These are phyloP conservation scores for Lophura swinhoii DNA, from an alignment of 2,797 vertebrate genomes.

Conservation along the genomic window DNA sequence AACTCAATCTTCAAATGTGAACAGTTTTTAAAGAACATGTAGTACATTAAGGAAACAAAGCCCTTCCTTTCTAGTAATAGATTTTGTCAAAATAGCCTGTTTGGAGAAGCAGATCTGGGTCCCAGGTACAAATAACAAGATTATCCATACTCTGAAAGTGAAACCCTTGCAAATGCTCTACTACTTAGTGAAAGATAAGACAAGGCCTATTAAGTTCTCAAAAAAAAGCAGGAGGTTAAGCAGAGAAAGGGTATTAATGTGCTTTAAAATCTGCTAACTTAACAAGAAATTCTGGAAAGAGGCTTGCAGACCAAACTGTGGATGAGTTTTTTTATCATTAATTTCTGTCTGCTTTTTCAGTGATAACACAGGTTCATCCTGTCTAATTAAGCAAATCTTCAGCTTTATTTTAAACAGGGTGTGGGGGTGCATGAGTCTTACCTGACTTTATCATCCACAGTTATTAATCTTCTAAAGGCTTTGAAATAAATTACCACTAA, in stretches of 20 bases:
- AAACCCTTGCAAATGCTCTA: constrained; percentile 3
- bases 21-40: neutral
- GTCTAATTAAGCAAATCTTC: neutral
- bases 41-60: neutral
- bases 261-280: neutral
- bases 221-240: neutral
- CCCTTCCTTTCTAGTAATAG: neutral
- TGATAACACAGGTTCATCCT: neutral
- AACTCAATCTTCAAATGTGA: neutral
- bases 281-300: neutral
- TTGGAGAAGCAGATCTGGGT: neutral
- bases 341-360: neutral
- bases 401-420: neutral
- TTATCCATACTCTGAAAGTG: neutral
- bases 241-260: constrained; percentile 1
- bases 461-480: neutral
- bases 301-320: neutral
- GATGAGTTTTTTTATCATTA: constrained; percentile 8
- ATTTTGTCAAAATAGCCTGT: neutral
- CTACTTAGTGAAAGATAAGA: constrained; percentile 3
- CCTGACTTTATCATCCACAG: neutral
- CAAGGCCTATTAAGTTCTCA: neutral
- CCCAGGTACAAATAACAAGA: neutral
- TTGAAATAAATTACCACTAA: constrained; percentile 13
- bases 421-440: neutral